phyloP scores from a whole-genome alignment of 2,797 vertebrate species.

The Sebastes umbrosus region DNA sequence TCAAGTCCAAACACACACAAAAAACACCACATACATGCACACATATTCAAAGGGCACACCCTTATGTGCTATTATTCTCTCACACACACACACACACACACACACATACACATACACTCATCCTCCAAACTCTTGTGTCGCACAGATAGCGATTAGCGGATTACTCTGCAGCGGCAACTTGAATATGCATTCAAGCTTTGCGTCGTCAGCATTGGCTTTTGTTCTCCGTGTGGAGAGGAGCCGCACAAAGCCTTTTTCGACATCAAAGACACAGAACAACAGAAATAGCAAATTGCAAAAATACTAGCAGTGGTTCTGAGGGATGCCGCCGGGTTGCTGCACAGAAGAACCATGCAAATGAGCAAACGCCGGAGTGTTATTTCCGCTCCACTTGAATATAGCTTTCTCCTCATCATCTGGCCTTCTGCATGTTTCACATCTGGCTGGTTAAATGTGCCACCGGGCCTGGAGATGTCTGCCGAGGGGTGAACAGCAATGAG shows the following conservation, averaged over 20 bases:
- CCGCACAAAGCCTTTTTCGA: conserved; percentile 41
- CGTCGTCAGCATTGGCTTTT: conserved; percentile 69
- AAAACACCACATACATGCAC: conserved; percentile 8
- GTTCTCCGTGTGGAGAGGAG: conserved; percentile 53
- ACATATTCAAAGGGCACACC: conserved; percentile 20
- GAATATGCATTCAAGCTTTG: conserved; percentile 60
- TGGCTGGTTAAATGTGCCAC: conserved; percentile 75
- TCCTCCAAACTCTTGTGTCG: conserved; percentile 53
- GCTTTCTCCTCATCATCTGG: conserved; percentile 70
- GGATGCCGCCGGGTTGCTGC: conserved; percentile 23
- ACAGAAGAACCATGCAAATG: conserved; percentile 48
- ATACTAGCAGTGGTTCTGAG: conserved; percentile 36
- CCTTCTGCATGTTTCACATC: conserved; percentile 72
- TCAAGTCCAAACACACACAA: conserved; percentile 8
- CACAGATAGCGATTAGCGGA: conserved; percentile 66
- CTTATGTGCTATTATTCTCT: conserved; percentile 19
- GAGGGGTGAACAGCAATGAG: conserved; percentile 27
- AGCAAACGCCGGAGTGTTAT: conserved; percentile 44
- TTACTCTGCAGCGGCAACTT: conserved; percentile 57
- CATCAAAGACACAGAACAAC: conserved; percentile 57
- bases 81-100: background rate
- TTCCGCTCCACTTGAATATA: conserved; percentile 62
- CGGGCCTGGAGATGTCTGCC: conserved; percentile 43
- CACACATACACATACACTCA: conserved; percentile 5
- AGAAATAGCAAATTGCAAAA: conserved; percentile 48